Evolutionary conservation across 2,888 invertebrate species (phyloP).

Genomic region (Drosophila acutilabella): DNA sequence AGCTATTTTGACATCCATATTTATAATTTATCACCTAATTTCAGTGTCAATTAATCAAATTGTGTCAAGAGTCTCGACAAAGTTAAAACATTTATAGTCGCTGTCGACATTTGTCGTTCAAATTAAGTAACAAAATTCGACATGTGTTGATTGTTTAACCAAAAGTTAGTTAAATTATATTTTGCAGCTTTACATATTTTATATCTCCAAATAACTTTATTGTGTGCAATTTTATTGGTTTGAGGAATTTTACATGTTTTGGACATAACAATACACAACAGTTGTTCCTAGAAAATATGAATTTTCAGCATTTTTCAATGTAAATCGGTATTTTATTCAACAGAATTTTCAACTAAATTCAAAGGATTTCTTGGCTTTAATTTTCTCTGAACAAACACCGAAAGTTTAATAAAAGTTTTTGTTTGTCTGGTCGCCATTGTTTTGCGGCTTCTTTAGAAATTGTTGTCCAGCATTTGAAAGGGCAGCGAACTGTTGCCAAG

Average conservation of each 20-base stretch:
- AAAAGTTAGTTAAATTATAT: neutral
- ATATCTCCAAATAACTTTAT: neutral
- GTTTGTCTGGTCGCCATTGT: neutral
- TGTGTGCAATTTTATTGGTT: too few species aligned
- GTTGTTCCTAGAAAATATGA: too few species aligned
- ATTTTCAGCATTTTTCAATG: too few species aligned
- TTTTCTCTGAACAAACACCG: neutral
- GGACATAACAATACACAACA: too few species aligned
- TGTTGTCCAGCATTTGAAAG: neutral
- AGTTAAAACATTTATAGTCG: neutral
- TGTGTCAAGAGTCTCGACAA: slow-evolving; percentile 8
- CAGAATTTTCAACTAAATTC: too few species aligned
- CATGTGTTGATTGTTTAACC: too few species aligned
- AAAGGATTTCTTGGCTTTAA: too few species aligned
- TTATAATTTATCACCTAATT: slow-evolving; percentile 13
- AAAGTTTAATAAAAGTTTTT: neutral
- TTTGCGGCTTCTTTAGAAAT: neutral
- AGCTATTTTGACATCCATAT: slow-evolving; percentile 12
- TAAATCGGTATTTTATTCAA: too few species aligned
- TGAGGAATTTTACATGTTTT: too few species aligned
- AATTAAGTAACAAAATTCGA: neutral
- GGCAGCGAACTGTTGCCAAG: slow-evolving; percentile 1
- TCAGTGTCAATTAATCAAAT: slow-evolving; percentile 37
- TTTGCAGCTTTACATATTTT: neutral
- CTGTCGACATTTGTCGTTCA: neutral